Evolutionary conservation across 1,140 invertebrate species (phyloP).

Genomic region (Leptopilina clavipes): DNA sequence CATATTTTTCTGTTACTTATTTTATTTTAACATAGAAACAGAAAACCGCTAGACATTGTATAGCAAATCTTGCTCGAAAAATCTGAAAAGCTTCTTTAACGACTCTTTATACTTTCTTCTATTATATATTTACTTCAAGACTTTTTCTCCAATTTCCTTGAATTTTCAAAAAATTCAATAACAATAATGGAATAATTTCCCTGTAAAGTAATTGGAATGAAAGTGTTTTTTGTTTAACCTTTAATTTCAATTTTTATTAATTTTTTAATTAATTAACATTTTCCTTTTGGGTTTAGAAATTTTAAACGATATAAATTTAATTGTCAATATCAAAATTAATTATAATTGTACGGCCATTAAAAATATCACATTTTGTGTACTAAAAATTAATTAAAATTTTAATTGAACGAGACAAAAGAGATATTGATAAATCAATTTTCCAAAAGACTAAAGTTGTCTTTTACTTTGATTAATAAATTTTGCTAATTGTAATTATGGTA

Average conservation of each 20-base stretch:
- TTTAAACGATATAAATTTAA: too few relatives aligned
- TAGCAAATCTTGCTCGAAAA: constrained; percentile 3
- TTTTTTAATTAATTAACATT: neutral
- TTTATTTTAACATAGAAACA: neutral
- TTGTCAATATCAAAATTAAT: too few relatives aligned
- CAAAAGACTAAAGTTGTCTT: too few relatives aligned
- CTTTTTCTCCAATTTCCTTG: neutral
- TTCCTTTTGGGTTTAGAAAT: neutral
- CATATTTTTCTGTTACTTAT: neutral
- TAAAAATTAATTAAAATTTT: too few relatives aligned
- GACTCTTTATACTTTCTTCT: neutral
- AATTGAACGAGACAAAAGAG: too few relatives aligned
- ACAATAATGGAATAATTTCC: neutral
- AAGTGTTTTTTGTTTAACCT: too few relatives aligned
- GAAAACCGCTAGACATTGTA: neutral
- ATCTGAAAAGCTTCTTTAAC: constrained; percentile 8
- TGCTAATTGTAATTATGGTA: too few relatives aligned
- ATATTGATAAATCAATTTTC: too few relatives aligned
- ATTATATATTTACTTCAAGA: neutral
- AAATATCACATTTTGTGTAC: too few relatives aligned
- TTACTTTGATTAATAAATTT: too few relatives aligned
- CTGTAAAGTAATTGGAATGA: too few relatives aligned
- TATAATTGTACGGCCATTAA: too few relatives aligned
- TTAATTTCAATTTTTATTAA: neutral
- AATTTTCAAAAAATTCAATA: neutral